Base-by-base conservation (phyloP, 92 coral and sea anemone species). In the Blastomussa wellsi region DNA sequence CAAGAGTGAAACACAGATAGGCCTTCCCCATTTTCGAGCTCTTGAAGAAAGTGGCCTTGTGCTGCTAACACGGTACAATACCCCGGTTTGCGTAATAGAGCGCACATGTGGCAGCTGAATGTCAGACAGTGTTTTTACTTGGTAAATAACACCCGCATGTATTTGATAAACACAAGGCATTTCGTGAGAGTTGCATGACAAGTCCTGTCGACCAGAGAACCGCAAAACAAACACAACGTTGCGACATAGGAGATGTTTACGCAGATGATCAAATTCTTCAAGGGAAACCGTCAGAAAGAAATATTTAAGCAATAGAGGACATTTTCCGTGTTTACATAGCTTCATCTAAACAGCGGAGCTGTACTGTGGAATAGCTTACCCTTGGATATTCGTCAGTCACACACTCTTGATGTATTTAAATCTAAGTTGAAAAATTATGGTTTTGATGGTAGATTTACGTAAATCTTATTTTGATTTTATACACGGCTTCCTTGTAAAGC, bases 101-200 rank as follows among this genome's bases (percentile, higher is more conserved):
- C 11, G 32, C 84, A 42, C 75, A 19, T 44, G 20, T 10, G 19
- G n/a, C 84, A 80, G 65, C 84, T 80, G 84, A 65, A 47, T 14
- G 44, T 37, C 1, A 0, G 51, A 16, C 29, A 33, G 33, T 22
- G 55, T 13, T 24, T 60, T 60, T 22, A 80, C 29, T 38, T 49
- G 28, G 5, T 59, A 78, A 32, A 78, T 78, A 57, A 57, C 19
- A 37, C 42, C 3, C 52, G 8, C 20, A 6, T 44, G 31, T 57
- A 26, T 78, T 78, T 78, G 72, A 28, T 38, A 14, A 33, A 20
- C 36, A 39, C 22, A 5, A 22, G 36, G n/a, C 83, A 79, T 66
- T 79, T 41, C 41, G 28, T 64, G 37, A 17, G 42, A 17, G 7
- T 17, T 66, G 16, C 35, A 42, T 14, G 75, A 70, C 75, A 70